Percentiles rank a stretch among this genome's conserved stretches.
Evolutionary conservation across 2,888 invertebrate genomes (phyloP).

Genomic region (Morpho helenor): DNA sequence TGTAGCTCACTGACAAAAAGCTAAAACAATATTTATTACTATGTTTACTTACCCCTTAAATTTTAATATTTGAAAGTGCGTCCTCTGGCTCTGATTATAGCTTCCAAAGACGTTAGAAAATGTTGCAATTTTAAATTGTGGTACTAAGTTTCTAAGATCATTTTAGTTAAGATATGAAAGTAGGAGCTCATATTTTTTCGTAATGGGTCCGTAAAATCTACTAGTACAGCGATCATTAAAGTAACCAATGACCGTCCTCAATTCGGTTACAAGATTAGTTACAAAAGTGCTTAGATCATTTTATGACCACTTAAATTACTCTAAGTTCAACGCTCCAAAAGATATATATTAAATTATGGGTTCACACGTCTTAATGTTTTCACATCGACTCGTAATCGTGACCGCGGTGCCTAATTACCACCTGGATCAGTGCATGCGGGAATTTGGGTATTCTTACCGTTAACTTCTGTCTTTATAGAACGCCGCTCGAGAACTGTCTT

Average conservation of each 20-base stretch:
- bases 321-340: slow-evolving; percentile 67
- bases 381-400: slow-evolving; percentile 65
- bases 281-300: slow-evolving; percentile 54
- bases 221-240: slow-evolving; percentile 56
- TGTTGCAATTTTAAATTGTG: background rate
- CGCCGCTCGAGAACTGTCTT: slow-evolving; percentile 30
- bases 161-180: slow-evolving; percentile 7
- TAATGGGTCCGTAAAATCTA: slow-evolving; percentile 19
- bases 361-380: slow-evolving; percentile 72
- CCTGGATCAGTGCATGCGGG: slow-evolving; percentile 61
- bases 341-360: slow-evolving; percentile 72
- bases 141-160: background rate
- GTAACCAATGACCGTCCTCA: slow-evolving; percentile 46
- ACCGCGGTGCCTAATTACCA: slow-evolving; percentile 57
- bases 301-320: slow-evolving; percentile 62
- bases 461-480: slow-evolving; percentile 46
- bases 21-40: too few species aligned
- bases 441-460: slow-evolving; percentile 63
- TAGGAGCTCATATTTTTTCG: slow-evolving; percentile 1
- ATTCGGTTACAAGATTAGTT: slow-evolving; percentile 55
- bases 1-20: too few species aligned
- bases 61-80: too few species aligned
- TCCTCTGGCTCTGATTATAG: too few species aligned
- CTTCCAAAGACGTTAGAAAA: too few species aligned
- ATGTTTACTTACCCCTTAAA: too few species aligned